Evolutionary conservation across 2,113 vertebrate species (phyloP).

Genomic region (Aphyosemion australe): DNA sequence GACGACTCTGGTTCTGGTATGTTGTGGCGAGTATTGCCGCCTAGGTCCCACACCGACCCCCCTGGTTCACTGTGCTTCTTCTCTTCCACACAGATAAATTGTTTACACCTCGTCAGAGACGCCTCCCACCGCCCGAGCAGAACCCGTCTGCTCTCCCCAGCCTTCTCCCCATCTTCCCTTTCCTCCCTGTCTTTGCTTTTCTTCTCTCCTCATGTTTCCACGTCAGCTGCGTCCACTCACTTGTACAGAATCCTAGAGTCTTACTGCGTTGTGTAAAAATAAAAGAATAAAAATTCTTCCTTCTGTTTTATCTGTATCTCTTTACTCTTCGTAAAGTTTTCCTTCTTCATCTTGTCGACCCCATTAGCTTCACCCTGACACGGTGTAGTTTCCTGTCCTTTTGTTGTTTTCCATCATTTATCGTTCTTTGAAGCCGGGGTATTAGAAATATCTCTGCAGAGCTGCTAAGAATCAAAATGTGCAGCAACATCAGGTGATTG

Average conservation of each 20-base stretch:
- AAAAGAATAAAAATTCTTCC: conserved; percentile 92
- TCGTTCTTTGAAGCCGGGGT: conserved; percentile 37
- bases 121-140: conserved; percentile 84
- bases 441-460: conserved; percentile 29
- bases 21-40: conserved; percentile 26
- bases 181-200: conserved; percentile 71
- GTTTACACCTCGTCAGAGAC: conserved; percentile 92
- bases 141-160: conserved; percentile 83
- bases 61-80: conserved; percentile 74
- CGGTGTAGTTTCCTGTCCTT: conserved; percentile 8
- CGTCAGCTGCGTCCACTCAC: conserved; percentile 73
- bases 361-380: conserved; percentile 1
- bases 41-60: conserved; percentile 36
- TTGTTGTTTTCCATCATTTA: conserved; percentile 21
- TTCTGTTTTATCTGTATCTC: conserved; percentile 77
- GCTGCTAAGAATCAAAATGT: conserved; percentile 18
- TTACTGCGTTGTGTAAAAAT: conserved; percentile 81
- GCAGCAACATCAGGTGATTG: conserved; percentile 28
- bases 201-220: conserved; percentile 72
- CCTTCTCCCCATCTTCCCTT: conserved; percentile 78
- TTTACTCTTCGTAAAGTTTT: conserved; percentile 50
- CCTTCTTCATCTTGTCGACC: too few species aligned
- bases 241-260: conserved; percentile 90
- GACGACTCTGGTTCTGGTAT: conserved; percentile 26
- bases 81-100: conserved; percentile 93